Base-by-base conservation (phyloP, 2,888 invertebrate species). In the Tupiocoris notatus region DNA sequence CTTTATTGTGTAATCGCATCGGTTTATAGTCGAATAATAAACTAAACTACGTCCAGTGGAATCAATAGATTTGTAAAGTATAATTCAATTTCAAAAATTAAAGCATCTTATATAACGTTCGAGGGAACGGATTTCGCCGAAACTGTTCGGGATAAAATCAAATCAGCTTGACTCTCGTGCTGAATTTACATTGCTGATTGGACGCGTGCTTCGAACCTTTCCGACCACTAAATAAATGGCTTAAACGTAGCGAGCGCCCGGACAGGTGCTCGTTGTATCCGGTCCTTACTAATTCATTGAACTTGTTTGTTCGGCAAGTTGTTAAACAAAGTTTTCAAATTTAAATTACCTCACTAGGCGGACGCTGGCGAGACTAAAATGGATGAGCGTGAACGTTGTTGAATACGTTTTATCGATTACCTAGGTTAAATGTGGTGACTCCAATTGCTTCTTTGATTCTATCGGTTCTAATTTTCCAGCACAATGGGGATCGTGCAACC, bases 241-340 rank as follows among this genome's bases (percentile, higher is more conserved):
- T 66, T 24, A 66, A 66, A 66, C 24, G 39, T 39, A 39, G 39
- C 39, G 6, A 3, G 39, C 6, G 6, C 39, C 39, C 39, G 39
- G 66, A 66, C 66, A 66, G 66, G 66, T 64, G 64, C 2, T 64
- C 23, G 64, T 39, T 18, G 12, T 23, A 17, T 21, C 64, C 12
- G 22, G 22, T 18, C 23, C 39, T 66, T 17, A 24, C 66, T 66
- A 39, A 66, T 66, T 66, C 66, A 66, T 66, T 39, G 54, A 66
- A 66, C 66, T 66, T 66, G 66, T 66, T 66, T 66, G 66, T 66
- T 66, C 39, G 66, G 17, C 54, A 66, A 66, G 66, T 66, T 39
- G 39, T 66, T 66, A 64, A 64, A 64, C 66, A 17, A 66, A 66
- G 66, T 66, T 66, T 66, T 18, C 66, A 54, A 25, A 66, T 66